A percentile compares a stretch with the other conserved stretches of the same genome.
These are phyloP conservation scores for Plutomurus gul DNA, from an alignment of 1,140 invertebrate species.

Conservation along the genomic window DNA sequence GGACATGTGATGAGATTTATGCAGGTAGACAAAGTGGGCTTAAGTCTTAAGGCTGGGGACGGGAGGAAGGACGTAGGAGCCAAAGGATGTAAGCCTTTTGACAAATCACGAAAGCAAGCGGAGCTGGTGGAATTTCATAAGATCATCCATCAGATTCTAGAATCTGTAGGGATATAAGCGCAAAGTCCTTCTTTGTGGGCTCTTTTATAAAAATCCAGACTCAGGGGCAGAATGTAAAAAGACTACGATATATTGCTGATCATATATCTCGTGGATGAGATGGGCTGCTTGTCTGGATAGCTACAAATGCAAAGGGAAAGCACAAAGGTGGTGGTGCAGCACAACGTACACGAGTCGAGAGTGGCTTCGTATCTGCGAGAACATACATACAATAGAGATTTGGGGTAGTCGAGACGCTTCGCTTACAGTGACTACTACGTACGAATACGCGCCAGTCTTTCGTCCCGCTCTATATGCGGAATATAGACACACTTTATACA, in stretches of 20 bases:
- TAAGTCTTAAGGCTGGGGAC: constrained; percentile 1
- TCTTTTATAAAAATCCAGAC: constrained; percentile 1
- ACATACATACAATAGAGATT: no score
- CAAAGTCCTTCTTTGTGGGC: constrained; percentile 13
- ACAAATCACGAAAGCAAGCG: constrained; percentile 32
- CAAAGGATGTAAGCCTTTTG: constrained; percentile 33
- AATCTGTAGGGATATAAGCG: background rate
- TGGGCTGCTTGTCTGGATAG: background rate
- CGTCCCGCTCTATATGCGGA: no score
- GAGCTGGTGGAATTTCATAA: constrained; percentile 33
- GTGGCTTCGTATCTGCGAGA: no score
- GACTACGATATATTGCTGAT: constrained; percentile 41
- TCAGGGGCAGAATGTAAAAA: constrained; percentile 25
- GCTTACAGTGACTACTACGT: no score
- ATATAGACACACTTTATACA: no score
- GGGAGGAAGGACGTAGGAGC: constrained; percentile 8
- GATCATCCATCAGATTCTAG: constrained; percentile 38
- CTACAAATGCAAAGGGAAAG: background rate
- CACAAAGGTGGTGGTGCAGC: no score
- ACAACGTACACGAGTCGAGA: background rate
- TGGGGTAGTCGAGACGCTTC: no score
- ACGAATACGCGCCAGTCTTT: no score
- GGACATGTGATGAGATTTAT: constrained; percentile 33
- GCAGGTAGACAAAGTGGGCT: constrained; percentile 26
- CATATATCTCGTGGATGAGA: constrained; percentile 38